Base-by-base conservation (phyloP, 2,113 vertebrate species). In the Cyprinus carpio region DNA sequence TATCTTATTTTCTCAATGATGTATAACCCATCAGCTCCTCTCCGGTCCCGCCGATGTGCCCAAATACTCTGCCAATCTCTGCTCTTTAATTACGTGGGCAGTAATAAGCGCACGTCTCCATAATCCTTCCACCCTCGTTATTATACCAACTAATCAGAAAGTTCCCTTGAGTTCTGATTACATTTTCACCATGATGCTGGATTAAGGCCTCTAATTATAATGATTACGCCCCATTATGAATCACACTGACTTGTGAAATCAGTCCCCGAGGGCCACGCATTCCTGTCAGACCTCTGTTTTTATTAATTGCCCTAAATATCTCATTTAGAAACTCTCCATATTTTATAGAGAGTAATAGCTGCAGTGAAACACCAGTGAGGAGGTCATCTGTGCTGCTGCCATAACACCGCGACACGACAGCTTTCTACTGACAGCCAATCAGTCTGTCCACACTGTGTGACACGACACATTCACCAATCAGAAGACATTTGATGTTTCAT, bases 171-270 rank as follows among this genome's bases (percentile, higher is more conserved):
- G 87, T 93, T 94, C 87, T 90, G 87, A 93, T 91, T 91, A 88
- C 87, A 89, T 86, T 92, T 83, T 86, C 81, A 90, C 86, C 89
- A 87, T 89, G 90, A 92, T 89, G 90, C 88, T 83, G 90, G 88
- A 93, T 93, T 90, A 92, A 92, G 77, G 91, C 88, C 88, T 94
- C 94, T 95, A 94, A 96, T 95, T 94, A 94, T 94, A 90, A 89
- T 89, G 90, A 94, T 87, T 92, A 93, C 87, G 89, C 75, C 89
- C 86, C 85, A 95, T 91, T 86, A 93, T 92, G 90, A 85, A 85
- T 89, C 89, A 92, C 93, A 88, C 85, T 90, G 90, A 93, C 88
- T 85, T 91, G 90, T 85, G 91, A 90, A 94, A 90, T 82, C 88
- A 93, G 92, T 90, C 92, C 92, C 92, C 85, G 83, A 84, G 81